phyloP scores from a whole-genome alignment of 2,888 invertebrate genomes.

The Odontothrips loti region DNA sequence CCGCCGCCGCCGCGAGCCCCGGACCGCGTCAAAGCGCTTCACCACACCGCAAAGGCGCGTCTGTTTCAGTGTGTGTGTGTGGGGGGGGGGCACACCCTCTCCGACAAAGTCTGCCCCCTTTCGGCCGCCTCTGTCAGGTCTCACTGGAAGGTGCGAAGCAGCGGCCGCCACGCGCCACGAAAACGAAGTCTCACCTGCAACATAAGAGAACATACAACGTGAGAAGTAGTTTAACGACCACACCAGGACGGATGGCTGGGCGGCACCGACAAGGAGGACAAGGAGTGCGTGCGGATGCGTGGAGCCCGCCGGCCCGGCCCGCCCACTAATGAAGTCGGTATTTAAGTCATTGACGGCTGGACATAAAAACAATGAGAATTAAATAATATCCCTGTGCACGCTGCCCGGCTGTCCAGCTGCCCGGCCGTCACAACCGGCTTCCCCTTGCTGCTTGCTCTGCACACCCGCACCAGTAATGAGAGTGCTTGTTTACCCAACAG shows the following conservation, averaged over 20 bases:
- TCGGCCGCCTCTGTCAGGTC: no score
- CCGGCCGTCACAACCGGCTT: no score
- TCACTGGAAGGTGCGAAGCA: not conserved
- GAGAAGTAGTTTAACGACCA: no score
- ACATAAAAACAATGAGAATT: constrained; percentile 1
- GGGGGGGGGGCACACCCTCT: not conserved
- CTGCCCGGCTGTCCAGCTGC: no score
- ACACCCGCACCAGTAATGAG: no score
- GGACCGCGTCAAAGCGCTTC: not conserved
- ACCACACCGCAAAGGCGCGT: not conserved
- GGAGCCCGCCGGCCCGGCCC: not conserved
- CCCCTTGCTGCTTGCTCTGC: no score
- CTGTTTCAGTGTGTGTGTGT: not conserved
- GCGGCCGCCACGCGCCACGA: not conserved
- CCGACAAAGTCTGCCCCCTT: not conserved
- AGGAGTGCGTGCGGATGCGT: no score
- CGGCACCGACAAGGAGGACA: no score
- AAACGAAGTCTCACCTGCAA: not conserved
- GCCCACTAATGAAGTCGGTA: not conserved
- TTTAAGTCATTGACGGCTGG: constrained; percentile 1
- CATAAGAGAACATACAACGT: not conserved
- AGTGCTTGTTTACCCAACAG: no score
- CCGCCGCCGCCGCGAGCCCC: not conserved
- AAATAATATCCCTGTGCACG: not conserved
- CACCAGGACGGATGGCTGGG: no score